Evolutionary conservation across 2,113 vertebrate genomes (phyloP), one percentile per base, ranked within the genome.

Genomic region (Antigone vipio): DNA sequence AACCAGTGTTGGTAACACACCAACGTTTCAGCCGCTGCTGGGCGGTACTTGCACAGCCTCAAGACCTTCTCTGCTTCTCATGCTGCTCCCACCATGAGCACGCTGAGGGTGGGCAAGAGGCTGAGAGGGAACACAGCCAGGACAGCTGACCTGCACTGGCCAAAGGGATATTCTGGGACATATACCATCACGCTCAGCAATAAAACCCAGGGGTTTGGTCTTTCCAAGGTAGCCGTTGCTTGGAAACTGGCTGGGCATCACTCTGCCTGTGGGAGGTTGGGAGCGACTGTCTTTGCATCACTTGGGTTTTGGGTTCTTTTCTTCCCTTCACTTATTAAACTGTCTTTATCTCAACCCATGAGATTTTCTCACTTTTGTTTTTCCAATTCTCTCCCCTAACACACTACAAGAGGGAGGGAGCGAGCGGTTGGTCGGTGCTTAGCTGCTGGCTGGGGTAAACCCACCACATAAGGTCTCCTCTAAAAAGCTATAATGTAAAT

Each of bases 71-170:
- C 59, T 69, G 35, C 42, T 49, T 26, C 60, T 58, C 40, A 53
- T 2, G 9, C n/a, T 55, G 20, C 3, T 15, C 49, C 35, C 22
- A 10, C 0, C 0, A 11, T 8, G 30, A 66, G 40, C 2, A 59
- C 35, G 34, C 60, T 81, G 60, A 77, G 9, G 20, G 35, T 47
- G 64, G 29, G 7, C 35, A 71, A 35, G 18, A 84, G 35, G 11
- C 3, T 68, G 15, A 30, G 32, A 71, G n/a, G 9, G 44, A 52
- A 49, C 49, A 53, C 26, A 63, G 72, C 26, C 18, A 38, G 26
- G 23, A 68, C 38, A 73, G 38, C 18, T 71, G 45, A 44, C 22
- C 26, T 27, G 56, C 52, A 9, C 23, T 35, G 47, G 68, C 40
- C 73, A 64, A 55, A 77, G 40, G 22, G 32, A 56, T 42, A 29